A percentile compares a stretch with the other conserved stretches of the same genome.
Conservation (phyloP, 2,888 invertebrate genomes). For the Pristionchus arcanus region DNA sequence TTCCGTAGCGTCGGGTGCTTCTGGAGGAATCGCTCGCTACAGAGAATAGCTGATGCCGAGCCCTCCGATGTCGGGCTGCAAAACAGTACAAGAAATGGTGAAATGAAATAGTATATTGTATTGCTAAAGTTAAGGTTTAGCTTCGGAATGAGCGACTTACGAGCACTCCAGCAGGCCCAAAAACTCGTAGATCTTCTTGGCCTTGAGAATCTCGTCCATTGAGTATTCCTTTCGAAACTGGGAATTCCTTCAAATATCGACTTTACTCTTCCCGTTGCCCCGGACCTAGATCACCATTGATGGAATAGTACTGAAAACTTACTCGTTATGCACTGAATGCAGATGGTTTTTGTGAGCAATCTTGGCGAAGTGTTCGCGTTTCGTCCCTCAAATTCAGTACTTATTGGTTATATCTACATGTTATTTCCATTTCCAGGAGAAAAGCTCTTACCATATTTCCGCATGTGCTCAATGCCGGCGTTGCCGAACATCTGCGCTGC, state of each 20-base stretch:
- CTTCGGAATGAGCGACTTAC: conserved; percentile 73
- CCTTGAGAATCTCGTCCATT: conserved; percentile 91
- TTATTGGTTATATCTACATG: neutral
- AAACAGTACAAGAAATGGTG: neutral
- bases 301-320: conserved; percentile 81
- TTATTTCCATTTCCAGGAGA: neutral
- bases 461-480: conserved; percentile 96
- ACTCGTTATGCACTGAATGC: conserved; percentile 96
- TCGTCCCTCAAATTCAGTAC: conserved; percentile 84
- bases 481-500: conserved; percentile 88
- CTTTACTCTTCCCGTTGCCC: neutral
- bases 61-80: conserved; percentile 94
- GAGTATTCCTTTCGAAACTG: conserved; percentile 94
- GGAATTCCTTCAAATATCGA: conserved; percentile 85
- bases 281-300: neutral
- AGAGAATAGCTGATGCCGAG: conserved; percentile 92
- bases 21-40: conserved; percentile 91
- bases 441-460: conserved; percentile 86
- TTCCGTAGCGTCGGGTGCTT: conserved; percentile 87
- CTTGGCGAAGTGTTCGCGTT: conserved; percentile 95
- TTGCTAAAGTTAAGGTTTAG: no score
- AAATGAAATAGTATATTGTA: no score
- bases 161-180: conserved; percentile 97
- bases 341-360: conserved; percentile 98
- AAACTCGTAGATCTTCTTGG: conserved; percentile 91